Evolutionary conservation across 35 echinoderm and acorn worm genomes (phyloP).

Genomic region (Heliocidaris erythrogramma): DNA sequence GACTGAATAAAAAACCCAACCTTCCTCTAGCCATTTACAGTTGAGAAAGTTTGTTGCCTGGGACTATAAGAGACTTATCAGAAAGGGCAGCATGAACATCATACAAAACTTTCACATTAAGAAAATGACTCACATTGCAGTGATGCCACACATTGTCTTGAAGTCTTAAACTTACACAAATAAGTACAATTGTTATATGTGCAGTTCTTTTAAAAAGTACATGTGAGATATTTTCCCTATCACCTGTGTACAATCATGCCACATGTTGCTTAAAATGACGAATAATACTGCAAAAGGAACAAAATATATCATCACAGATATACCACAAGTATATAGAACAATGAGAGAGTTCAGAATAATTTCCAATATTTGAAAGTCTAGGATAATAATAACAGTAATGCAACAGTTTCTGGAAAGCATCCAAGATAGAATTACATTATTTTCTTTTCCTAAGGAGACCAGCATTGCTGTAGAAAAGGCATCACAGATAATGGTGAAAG

Average conservation of each 20-base stretch:
- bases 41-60: background rate
- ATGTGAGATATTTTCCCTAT: background rate
- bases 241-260: background rate
- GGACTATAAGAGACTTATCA: background rate
- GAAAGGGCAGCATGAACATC: background rate
- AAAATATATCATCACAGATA: background rate
- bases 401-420: background rate
- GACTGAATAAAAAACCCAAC: background rate
- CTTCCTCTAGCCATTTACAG: background rate
- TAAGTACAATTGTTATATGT: background rate
- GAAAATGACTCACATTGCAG: background rate
- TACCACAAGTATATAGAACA: too few relatives aligned
- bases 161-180: background rate
- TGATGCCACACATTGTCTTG: background rate
- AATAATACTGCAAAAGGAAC: background rate
- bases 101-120: background rate
- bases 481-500: too few relatives aligned
- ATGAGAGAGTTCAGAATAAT: too few relatives aligned
- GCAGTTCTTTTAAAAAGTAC: background rate
- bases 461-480: too few relatives aligned
- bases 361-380: background rate
- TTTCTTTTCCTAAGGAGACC: too few relatives aligned
- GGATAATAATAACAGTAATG: background rate
- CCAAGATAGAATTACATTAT: background rate
- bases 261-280: background rate